Evolutionary conservation across 64 coral and sea anemone genomes (phyloP).

Genomic region (Stylophora pistillata): DNA sequence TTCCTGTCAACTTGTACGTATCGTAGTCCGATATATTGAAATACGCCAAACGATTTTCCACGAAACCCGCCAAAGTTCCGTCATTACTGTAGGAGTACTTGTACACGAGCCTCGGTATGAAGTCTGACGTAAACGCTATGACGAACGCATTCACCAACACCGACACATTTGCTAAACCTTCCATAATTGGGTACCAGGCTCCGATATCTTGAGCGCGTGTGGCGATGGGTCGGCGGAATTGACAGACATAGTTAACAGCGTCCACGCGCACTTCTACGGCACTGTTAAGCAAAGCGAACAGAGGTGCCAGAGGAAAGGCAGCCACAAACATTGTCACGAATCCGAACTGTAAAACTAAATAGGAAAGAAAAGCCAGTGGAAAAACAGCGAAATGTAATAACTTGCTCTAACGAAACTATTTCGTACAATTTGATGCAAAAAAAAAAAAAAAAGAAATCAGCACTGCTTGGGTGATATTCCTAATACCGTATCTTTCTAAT

Average conservation of each 20-base stretch:
- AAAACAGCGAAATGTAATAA: not conserved
- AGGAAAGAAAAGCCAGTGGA: not conserved
- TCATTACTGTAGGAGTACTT: slow-evolving; percentile 68
- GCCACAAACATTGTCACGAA: slow-evolving; percentile 99
- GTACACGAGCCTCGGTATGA: slow-evolving; percentile 93
- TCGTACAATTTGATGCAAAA: too few relatives aligned
- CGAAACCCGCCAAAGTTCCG: slow-evolving; percentile 74
- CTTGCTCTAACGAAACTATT: not conserved
- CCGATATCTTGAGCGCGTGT: slow-evolving; percentile 87
- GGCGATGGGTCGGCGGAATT: slow-evolving; percentile 85
- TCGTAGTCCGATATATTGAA: slow-evolving; percentile 77
- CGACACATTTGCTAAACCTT: slow-evolving; percentile 79
- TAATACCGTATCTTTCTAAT: too few relatives aligned
- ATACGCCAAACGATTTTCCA: slow-evolving; percentile 81
- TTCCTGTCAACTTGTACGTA: not conserved
- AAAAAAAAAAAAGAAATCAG: too few relatives aligned
- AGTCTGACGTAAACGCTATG: slow-evolving; percentile 94
- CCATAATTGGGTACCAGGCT: slow-evolving; percentile 93
- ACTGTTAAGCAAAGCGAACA: slow-evolving; percentile 90
- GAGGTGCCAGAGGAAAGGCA: slow-evolving; percentile 90
- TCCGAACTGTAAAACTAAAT: slow-evolving; percentile 93
- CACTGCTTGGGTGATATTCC: too few relatives aligned
- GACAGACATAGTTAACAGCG: slow-evolving; percentile 90
- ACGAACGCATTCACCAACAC: slow-evolving; percentile 94
- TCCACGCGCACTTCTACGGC: slow-evolving; percentile 81